phyloP scores from a whole-genome alignment of 2,113 vertebrate species.

The Hypocryptadius cinnamomeus region DNA sequence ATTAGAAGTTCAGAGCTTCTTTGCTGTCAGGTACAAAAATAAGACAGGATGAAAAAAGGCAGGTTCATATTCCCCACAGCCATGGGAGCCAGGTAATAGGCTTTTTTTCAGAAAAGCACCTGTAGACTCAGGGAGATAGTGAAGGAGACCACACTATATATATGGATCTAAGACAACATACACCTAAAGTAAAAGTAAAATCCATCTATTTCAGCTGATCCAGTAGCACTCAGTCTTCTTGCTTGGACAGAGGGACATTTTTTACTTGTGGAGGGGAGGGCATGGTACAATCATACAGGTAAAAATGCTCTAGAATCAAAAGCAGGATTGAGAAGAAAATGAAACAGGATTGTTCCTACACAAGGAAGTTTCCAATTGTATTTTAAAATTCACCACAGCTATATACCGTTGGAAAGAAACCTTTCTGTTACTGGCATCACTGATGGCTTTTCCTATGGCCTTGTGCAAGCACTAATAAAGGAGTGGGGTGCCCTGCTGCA shows the following conservation, averaged over 20 bases:
- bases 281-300: not conserved
- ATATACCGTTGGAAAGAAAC: not conserved
- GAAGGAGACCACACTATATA: not conserved
- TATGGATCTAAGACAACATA: not conserved
- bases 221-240: not conserved
- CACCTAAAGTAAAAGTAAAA: not conserved
- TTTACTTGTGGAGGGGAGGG: not conserved
- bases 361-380: not conserved
- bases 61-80: not conserved
- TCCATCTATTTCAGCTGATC: not conserved
- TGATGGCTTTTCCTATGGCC: not conserved
- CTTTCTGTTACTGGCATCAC: not conserved
- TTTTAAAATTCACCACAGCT: not conserved
- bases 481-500: not conserved
- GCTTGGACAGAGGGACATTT: not conserved
- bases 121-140: not conserved
- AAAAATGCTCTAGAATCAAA: not conserved
- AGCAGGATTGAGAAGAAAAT: not conserved
- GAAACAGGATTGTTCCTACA: not conserved
- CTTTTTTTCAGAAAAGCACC: not conserved
- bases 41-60: not conserved
- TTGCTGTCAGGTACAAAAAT: not conserved
- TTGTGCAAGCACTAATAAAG: not conserved
- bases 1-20: not conserved
- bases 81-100: accelerated